Percentiles rank a stretch among this genome's conserved stretches.
Evolutionary conservation across 2,113 vertebrate species (phyloP).

Genomic region (Apus apus): DNA sequence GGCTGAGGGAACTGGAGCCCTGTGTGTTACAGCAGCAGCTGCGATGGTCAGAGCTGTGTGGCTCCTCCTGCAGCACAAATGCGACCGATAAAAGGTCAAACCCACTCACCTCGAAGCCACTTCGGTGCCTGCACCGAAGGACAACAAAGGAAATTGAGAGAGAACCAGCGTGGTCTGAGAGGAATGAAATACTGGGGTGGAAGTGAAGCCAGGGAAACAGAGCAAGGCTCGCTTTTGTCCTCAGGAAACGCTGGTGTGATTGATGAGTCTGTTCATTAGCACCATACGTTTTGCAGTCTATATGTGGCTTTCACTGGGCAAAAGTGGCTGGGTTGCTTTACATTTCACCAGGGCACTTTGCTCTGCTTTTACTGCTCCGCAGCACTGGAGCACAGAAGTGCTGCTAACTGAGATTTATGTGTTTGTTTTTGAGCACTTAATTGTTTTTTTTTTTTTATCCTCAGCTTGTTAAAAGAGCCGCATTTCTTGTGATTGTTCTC

Average conservation of each 20-base stretch:
- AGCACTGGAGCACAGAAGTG: not conserved
- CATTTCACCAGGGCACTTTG: not conserved
- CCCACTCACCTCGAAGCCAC: fast-evolving
- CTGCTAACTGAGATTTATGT: not conserved
- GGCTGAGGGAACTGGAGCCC: not conserved
- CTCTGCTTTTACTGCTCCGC: not conserved
- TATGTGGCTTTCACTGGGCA: not conserved
- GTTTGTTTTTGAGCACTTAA: not conserved
- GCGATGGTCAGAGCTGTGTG: fast-evolving
- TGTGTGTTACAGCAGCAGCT: fast-evolving
- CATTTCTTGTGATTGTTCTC: not conserved
- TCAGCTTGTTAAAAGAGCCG: not conserved
- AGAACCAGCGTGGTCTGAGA: not conserved
- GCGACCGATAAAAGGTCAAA: not conserved
- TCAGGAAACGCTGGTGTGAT: fast-evolving
- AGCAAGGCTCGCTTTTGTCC: not conserved
- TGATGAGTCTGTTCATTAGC: not conserved
- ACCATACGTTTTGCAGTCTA: fast-evolving
- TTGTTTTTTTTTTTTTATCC: not conserved
- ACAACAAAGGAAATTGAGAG: not conserved
- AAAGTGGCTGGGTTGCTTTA: not conserved
- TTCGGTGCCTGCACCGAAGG: fast-evolving
- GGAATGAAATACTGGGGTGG: fast-evolving
- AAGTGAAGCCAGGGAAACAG: not conserved
- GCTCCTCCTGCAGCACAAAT: not conserved